phyloP scores from a whole-genome alignment of 1,140 invertebrate genomes.

The Oedothorax gibbosus region DNA sequence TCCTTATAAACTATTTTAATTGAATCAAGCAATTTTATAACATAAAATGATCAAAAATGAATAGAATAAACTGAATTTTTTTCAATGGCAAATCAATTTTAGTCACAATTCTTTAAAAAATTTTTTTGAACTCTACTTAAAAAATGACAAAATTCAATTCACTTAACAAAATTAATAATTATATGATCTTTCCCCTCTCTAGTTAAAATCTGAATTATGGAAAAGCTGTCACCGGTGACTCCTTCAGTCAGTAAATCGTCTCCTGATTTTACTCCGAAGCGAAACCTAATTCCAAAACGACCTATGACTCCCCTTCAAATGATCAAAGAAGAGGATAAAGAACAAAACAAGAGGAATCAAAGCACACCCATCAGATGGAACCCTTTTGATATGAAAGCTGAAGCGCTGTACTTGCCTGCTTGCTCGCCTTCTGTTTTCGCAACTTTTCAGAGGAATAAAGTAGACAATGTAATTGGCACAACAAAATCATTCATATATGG shows the following conservation, averaged over 20 bases:
- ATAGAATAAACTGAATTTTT: no score
- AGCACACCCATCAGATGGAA: constrained; percentile 18
- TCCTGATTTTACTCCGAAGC: constrained; percentile 29
- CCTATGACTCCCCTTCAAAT: constrained; percentile 4
- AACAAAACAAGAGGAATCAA: neutral
- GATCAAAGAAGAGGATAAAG: constrained; percentile 21
- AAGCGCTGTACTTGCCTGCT: constrained; percentile 38
- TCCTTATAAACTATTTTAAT: no score
- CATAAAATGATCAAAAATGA: no score
- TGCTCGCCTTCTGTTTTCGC: constrained; percentile 55
- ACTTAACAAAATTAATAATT: no score
- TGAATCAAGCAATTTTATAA: no score
- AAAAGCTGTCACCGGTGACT: constrained; percentile 3
- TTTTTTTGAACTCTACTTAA: no score
- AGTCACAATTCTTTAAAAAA: no score
- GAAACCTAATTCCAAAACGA: neutral
- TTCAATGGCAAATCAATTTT: no score
- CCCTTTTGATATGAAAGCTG: constrained; percentile 56
- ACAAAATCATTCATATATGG: no score
- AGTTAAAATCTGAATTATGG: neutral
- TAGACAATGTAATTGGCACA: constrained; percentile 2
- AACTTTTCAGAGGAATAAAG: constrained; percentile 32
- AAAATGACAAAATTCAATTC: no score
- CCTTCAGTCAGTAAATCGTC: neutral
- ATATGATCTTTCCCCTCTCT: neutral